Evolutionary conservation across 2,888 invertebrate genomes (phyloP).

Genomic region (Pachydiplax longipennis): DNA sequence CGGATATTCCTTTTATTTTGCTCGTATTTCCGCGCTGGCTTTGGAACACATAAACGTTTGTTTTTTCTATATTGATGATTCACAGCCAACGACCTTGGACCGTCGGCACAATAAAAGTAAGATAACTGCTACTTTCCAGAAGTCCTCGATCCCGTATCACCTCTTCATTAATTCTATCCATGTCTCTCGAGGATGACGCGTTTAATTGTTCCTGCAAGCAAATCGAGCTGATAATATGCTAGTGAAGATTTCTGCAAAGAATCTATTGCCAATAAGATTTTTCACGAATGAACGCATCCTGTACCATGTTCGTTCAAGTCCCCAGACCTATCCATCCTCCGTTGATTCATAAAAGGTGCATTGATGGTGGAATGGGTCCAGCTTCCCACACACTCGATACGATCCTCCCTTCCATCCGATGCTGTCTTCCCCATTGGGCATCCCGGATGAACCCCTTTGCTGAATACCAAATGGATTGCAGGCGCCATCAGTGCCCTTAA

Average conservation of each 20-base stretch:
- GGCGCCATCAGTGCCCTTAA: slow-evolving; percentile 1
- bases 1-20: not conserved
- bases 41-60: not conserved
- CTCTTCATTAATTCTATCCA: not conserved
- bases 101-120: not conserved
- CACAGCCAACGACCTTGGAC: not conserved
- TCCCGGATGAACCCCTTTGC: not conserved
- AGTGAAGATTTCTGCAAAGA: not conserved
- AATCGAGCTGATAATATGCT: not conserved
- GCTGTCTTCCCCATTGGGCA: not conserved
- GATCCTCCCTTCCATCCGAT: not conserved
- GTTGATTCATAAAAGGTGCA: not conserved
- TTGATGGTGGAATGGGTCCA: not conserved
- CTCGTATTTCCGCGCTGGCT: not conserved
- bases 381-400: not conserved
- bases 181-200: not conserved
- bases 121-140: not conserved
- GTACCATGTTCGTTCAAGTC: not conserved
- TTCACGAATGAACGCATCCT: not conserved
- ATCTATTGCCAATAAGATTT: no score
- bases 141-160: not conserved
- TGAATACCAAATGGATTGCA: not conserved
- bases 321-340: not conserved
- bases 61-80: not conserved
- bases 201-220: not conserved